These are phyloP conservation scores for Apis dorsata DNA, from an alignment of 1,140 invertebrate genomes.

Conservation along the genomic window DNA sequence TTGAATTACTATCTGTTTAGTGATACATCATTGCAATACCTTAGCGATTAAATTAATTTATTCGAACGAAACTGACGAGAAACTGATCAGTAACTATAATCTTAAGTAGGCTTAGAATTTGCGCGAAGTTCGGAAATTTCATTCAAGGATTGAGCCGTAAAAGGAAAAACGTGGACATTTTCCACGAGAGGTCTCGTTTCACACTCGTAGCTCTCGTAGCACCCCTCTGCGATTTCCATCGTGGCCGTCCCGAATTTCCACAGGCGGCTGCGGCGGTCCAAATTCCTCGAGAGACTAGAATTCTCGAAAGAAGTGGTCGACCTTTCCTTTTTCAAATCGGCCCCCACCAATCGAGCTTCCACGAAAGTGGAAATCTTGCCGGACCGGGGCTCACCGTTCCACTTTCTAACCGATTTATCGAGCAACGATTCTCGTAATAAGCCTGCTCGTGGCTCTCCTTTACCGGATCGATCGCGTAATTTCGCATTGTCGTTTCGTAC, in stretches of 20 bases:
- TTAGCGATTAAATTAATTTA: too few species aligned
- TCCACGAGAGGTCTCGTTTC: background rate
- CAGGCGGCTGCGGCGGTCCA: constrained; percentile 41
- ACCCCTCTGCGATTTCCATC: constrained; percentile 37
- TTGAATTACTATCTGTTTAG: too few species aligned
- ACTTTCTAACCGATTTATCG: constrained; percentile 66
- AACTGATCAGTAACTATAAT: too few species aligned
- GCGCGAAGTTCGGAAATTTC: background rate
- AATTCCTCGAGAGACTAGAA: constrained; percentile 52
- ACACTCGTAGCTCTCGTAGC: too few species aligned
- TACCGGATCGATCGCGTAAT: constrained; percentile 46
- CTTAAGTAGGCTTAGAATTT: too few species aligned
- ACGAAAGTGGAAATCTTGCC: constrained; percentile 55
- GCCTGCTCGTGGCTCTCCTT: constrained; percentile 33
- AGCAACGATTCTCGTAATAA: constrained; percentile 49
- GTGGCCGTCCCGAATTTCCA: constrained; percentile 26
- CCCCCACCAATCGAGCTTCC: constrained; percentile 25
- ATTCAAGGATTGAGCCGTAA: background rate
- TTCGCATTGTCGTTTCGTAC: constrained; percentile 37
- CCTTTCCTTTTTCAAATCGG: constrained; percentile 52
- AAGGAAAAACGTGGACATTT: background rate
- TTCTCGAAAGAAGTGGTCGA: constrained; percentile 22
- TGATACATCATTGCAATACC: too few species aligned
- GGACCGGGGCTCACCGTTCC: constrained; percentile 49
- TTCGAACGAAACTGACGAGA: too few species aligned